Evolutionary conservation across 2,113 vertebrate genomes (phyloP), one percentile per base, ranked within the genome.

Genomic region (Sapajus apella): DNA sequence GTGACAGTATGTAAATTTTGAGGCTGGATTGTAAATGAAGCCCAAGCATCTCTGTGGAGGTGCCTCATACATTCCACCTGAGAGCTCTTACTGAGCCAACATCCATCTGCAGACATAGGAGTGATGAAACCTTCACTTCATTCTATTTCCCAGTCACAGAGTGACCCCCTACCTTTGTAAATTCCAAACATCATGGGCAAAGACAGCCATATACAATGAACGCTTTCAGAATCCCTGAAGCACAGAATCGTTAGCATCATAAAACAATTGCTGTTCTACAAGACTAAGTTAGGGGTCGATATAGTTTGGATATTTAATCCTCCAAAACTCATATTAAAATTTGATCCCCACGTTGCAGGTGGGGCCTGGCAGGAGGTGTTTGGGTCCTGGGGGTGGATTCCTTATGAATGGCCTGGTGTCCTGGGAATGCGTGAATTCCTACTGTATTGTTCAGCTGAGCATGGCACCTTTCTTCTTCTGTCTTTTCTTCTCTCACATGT

Each of bases 1-100:
- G 30, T 43, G 10, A 2, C 7, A 10, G 16, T 16, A 1, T n/a
- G 4, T 58, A 35, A 1, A 10, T 10, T 43, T 16, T 5, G 37
- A 21, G 50, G 14, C 12, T 20, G 35, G n/a, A 35, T 55, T 47
- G 23, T 14, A 40, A 47, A 7, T 6, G n/a, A 66, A 18, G 13
- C 13, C 18, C n/a, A 55, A 55, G 30, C 5, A 66, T 30, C 6
- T 2, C 8, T 5, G 0, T 5, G 40, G 32, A 61, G 52, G 25
- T 27, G 32, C 32, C 40, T n/a, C 8, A 12, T 11, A 7, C 2
- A 16, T 47, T 73, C 32, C 73, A 37, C 12, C 37, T n/a, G 23
- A 61, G 4, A 75, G 55, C 8, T 4, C 35, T 10, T 3, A 55
- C 79, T n/a, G 20, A 16, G n/a, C 47, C 50, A 32, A 17, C 32